Conservation (phyloP, 2,797 vertebrate species). For the Diceros bicornis region DNA sequence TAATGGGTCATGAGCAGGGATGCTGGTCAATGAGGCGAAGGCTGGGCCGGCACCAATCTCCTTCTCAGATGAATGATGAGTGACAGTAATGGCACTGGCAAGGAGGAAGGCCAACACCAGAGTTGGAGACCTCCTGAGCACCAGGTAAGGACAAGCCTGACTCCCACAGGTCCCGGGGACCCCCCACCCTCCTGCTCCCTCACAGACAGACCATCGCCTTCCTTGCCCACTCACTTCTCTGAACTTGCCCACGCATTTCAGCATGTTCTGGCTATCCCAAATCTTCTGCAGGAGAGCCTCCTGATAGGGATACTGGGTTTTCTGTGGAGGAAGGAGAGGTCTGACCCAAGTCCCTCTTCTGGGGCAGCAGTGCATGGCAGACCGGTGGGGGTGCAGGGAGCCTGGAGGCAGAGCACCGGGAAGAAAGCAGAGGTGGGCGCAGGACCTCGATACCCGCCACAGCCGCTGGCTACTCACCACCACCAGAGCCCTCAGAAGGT, state of each 20-base stretch:
- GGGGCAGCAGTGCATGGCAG: neutral
- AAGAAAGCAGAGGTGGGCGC: neutral
- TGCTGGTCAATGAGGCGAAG: neutral
- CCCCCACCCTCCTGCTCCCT: neutral
- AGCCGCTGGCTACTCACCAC: conserved; percentile 69
- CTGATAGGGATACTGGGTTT: conserved; percentile 44
- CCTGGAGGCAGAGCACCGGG: neutral
- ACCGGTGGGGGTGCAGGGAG: fast-evolving
- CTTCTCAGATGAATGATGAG: neutral
- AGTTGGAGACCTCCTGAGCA: neutral
- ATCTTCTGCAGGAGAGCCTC: conserved; percentile 32
- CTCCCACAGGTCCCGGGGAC: neutral
- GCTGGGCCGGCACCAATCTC: neutral
- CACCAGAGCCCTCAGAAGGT: conserved; percentile 58
- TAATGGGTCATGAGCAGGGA: neutral
- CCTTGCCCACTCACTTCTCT: conserved; percentile 59
- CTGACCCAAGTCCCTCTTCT: neutral
- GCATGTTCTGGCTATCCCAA: neutral
- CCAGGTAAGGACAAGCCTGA: neutral
- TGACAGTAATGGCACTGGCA: neutral
- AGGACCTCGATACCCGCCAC: neutral
- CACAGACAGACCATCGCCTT: neutral
- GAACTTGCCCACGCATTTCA: neutral
- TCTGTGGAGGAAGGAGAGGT: conserved; percentile 55
- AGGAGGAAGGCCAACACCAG: neutral